Conservation (phyloP, 2,888 invertebrate species). For the Dryocosmus kuriphilus region DNA sequence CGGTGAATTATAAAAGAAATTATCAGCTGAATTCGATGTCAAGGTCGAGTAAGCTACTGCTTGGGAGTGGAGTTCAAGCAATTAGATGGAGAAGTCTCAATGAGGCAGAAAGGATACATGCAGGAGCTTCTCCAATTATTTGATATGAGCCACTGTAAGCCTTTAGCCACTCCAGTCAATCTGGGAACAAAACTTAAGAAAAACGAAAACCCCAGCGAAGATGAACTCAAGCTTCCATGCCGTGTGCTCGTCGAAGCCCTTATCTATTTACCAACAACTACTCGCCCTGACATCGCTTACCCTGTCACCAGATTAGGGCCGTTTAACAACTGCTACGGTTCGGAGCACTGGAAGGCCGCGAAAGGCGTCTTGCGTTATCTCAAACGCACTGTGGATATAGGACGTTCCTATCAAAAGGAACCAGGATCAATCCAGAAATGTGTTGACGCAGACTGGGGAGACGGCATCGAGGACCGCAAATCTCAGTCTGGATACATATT, state of each 20-base stretch:
- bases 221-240: too few species aligned
- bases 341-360: constrained; percentile 40
- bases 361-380: constrained; percentile 9
- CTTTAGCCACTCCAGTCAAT: constrained; percentile 39
- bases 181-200: constrained; percentile 18
- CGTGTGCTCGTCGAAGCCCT: too few species aligned
- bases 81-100: too few species aligned
- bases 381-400: too few species aligned
- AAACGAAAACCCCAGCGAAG: background rate
- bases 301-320: constrained; percentile 40
- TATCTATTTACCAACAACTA: too few species aligned
- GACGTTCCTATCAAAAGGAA: too few species aligned
- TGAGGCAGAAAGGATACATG: too few species aligned
- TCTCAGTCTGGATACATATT: too few species aligned
- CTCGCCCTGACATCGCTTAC: too few species aligned
- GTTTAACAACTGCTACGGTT: constrained; percentile 33
- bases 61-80: constrained; percentile 43
- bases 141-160: constrained; percentile 44
- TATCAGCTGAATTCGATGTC: constrained; percentile 1
- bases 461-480: too few species aligned
- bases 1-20: background rate
- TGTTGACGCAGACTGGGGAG: too few species aligned
- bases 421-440: too few species aligned
- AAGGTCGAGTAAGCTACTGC: constrained; percentile 33
- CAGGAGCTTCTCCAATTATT: constrained; percentile 42